These are phyloP conservation scores for Zoanthus sociatus DNA, from an alignment of 92 coral and sea anemone genomes.

Conservation along the genomic window DNA sequence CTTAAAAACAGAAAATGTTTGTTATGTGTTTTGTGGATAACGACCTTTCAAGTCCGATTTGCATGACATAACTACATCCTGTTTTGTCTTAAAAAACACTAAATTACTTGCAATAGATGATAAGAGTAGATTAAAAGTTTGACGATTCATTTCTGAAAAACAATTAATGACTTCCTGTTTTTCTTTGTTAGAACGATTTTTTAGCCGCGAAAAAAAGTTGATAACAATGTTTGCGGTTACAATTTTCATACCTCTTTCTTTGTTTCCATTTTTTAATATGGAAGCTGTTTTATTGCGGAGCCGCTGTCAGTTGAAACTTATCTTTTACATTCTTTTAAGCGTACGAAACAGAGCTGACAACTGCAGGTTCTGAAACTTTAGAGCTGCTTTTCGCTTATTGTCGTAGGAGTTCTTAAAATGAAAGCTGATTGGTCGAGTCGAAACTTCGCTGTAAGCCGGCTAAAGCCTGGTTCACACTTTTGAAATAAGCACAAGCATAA, in stretches of 20 bases:
- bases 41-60: not conserved
- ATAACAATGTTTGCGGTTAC: not conserved
- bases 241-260: constrained; percentile 27
- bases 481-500: no score
- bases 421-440: constrained; percentile 34
- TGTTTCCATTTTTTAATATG: constrained; percentile 23
- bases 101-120: not conserved
- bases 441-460: not conserved
- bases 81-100: not conserved
- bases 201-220: not conserved
- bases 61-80: not conserved
- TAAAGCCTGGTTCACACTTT: no score
- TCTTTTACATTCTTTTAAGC: not conserved
- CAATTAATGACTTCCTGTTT: not conserved
- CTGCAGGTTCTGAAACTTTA: not conserved
- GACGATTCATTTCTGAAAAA: not conserved
- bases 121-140: not conserved
- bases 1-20: not conserved
- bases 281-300: not conserved
- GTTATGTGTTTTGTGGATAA: constrained; percentile 23
- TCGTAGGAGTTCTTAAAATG: not conserved
- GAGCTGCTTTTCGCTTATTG: not conserved
- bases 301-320: not conserved
- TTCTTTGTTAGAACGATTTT: not conserved
- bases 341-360: not conserved